phyloP scores from a whole-genome alignment of 2,888 invertebrate genomes.

The Pseudococcus jackbeardsleyi region DNA sequence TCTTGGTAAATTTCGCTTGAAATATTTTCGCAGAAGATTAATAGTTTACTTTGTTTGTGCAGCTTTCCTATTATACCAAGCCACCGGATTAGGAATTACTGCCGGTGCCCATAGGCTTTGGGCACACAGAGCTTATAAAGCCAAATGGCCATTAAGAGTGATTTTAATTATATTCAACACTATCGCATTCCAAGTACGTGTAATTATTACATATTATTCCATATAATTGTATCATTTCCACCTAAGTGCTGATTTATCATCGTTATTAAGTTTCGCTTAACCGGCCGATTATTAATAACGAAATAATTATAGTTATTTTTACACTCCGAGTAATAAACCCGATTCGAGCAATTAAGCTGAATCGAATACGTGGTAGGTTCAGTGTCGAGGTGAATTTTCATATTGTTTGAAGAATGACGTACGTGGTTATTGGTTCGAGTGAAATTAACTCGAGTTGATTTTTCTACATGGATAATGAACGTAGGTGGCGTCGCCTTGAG shows the following conservation, averaged over 20 bases:
- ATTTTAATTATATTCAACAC: conserved; percentile 88
- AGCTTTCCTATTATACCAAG: conserved; percentile 82
- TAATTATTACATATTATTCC: background rate
- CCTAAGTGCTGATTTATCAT: background rate
- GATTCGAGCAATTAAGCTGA: background rate
- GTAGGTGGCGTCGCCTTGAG: conserved; percentile 4
- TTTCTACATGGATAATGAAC: background rate
- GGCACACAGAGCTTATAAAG: conserved; percentile 97
- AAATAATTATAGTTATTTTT: background rate
- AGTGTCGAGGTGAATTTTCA: conserved; percentile 19
- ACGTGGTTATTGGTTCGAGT: background rate
- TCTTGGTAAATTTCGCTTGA: background rate
- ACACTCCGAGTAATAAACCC: background rate
- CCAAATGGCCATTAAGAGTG: conserved; percentile 87
- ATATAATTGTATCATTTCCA: background rate
- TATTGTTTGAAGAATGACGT: background rate
- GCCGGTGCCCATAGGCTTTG: conserved; percentile 97
- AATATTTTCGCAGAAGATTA: background rate
- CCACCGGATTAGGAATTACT: conserved; percentile 92
- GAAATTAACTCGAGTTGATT: conserved; percentile 6
- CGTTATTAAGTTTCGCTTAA: background rate
- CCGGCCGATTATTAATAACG: background rate
- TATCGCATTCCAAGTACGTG: conserved; percentile 87
- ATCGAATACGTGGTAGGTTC: background rate
- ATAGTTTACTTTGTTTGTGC: background rate